phyloP scores from a whole-genome alignment of 2,888 invertebrate species.

The Synergus itoensis region DNA sequence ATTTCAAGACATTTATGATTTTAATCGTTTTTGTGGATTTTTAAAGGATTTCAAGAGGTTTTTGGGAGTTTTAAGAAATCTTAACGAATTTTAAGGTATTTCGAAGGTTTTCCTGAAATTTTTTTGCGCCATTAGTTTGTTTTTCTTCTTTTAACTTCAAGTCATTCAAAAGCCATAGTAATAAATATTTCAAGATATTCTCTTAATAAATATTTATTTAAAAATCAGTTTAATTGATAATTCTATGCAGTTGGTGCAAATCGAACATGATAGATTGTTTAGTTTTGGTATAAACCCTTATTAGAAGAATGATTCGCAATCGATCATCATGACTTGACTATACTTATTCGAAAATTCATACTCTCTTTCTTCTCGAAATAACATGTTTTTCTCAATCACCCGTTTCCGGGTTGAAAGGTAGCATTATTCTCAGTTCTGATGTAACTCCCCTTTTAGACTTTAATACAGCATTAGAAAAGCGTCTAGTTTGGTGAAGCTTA shows the following conservation, averaged over 20 bases:
- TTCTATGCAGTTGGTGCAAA: not conserved
- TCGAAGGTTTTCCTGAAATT: too few species aligned
- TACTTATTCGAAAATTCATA: conserved; percentile 56
- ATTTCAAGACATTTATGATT: too few species aligned
- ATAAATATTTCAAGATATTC: too few species aligned
- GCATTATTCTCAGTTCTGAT: conserved; percentile 45
- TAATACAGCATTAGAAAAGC: conserved; percentile 52
- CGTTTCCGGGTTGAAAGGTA: conserved; percentile 43
- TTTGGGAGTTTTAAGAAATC: too few species aligned
- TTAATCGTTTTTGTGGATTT: too few species aligned
- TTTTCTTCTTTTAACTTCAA: too few species aligned
- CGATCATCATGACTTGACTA: conserved; percentile 39
- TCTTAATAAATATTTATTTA: not conserved
- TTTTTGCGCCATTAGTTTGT: too few species aligned
- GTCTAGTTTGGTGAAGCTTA: conserved; percentile 62
- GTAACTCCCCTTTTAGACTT: conserved; percentile 54
- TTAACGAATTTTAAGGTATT: too few species aligned
- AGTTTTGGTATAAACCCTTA: not conserved
- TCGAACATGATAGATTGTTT: not conserved
- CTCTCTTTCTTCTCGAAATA: conserved; percentile 55
- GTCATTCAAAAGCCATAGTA: too few species aligned
- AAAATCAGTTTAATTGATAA: not conserved
- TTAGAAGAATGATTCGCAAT: conserved; percentile 33
- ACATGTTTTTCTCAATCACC: conserved; percentile 70
- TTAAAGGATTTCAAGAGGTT: too few species aligned